Conservation (phyloP, 2,888 invertebrate genomes). For the Athalia cordata region DNA sequence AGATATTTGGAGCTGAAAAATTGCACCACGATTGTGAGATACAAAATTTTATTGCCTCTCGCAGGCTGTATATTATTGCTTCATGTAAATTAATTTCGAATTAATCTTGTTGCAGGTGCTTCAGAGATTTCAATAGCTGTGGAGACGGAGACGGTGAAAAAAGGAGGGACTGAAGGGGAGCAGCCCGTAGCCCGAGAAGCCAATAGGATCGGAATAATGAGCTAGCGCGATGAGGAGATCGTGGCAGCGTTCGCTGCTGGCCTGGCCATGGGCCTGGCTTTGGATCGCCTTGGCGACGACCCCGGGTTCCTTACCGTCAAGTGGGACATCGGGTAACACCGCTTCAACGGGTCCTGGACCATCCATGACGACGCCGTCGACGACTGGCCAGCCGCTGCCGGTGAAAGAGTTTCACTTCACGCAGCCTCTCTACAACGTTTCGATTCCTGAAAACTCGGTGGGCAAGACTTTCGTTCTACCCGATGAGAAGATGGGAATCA, state of each 20-base stretch:
- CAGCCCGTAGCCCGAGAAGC: not conserved
- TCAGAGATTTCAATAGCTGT: not conserved
- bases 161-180: not conserved
- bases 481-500: constrained; percentile 88
- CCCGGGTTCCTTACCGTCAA: constrained; percentile 49
- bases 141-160: not conserved
- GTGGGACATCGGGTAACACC: constrained; percentile 48
- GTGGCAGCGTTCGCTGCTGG: constrained; percentile 68
- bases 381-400: constrained; percentile 46
- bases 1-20: too few relatives aligned
- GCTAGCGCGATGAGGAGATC: constrained; percentile 71
- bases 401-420: constrained; percentile 81
- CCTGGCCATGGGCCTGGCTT: constrained; percentile 71
- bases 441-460: constrained; percentile 93
- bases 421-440: constrained; percentile 86
- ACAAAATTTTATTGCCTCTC: too few relatives aligned
- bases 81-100: not conserved
- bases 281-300: constrained; percentile 59
- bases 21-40: too few relatives aligned
- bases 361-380: constrained; percentile 24
- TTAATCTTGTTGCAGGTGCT: constrained; percentile 28
- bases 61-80: too few relatives aligned
- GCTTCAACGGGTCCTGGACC: constrained; percentile 43
- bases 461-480: constrained; percentile 90
- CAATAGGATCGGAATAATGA: constrained; percentile 63